Conservation (phyloP, 2,113 vertebrate genomes). For the Dicaeum eximium region DNA sequence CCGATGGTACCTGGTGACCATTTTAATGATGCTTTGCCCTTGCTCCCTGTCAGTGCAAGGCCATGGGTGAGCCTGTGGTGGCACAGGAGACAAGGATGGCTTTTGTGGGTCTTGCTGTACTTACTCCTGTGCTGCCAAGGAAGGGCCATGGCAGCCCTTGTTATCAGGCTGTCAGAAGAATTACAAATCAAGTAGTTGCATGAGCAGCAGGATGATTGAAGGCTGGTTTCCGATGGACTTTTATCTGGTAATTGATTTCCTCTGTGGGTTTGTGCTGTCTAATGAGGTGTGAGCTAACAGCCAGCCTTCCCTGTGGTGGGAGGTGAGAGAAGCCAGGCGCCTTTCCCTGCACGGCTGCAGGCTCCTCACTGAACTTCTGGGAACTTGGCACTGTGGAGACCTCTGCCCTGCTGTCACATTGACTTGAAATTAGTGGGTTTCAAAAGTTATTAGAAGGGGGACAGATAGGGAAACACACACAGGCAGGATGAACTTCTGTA, state of each 20-base stretch:
- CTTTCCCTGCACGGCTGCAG: neutral
- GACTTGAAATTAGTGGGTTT: conserved; percentile 28
- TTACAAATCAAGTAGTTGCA: neutral
- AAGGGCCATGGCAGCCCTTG: neutral
- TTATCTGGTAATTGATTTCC: conserved; percentile 62
- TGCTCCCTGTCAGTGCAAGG: neutral
- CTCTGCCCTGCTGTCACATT: conserved; percentile 54
- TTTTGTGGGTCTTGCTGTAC: neutral
- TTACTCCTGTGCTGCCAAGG: neutral
- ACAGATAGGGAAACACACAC: neutral
- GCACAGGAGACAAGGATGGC: neutral
- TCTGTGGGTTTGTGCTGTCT: conserved; percentile 60
- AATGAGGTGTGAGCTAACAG: conserved; percentile 59
- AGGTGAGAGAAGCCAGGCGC: conserved; percentile 45
- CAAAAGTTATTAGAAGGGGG: neutral
- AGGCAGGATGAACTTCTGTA: conserved; percentile 23
- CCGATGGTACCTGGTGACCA: neutral
- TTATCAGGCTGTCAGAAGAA: conserved; percentile 39
- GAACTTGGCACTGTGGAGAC: neutral
- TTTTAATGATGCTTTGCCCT: neutral
- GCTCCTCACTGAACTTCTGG: neutral
- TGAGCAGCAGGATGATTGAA: conserved; percentile 50
- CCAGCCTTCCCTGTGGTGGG: conserved; percentile 33
- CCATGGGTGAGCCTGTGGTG: accelerated
- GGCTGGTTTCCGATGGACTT: conserved; percentile 49